Conservation (phyloP, 2,797 vertebrate genomes). For the Muscicapa striata region DNA sequence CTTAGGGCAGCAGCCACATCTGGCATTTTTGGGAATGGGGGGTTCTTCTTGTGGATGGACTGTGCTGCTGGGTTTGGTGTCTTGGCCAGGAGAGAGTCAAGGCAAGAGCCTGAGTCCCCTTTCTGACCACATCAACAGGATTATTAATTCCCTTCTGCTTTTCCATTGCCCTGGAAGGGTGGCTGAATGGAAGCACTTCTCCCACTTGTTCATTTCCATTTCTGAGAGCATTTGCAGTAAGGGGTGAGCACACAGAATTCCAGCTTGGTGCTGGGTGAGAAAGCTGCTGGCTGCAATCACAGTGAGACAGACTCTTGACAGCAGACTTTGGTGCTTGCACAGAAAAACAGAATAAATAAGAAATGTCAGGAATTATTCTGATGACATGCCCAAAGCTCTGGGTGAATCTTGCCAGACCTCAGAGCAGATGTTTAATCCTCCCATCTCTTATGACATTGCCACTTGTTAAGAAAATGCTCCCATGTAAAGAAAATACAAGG, state of each 20-base stretch:
- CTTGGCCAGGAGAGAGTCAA: neutral
- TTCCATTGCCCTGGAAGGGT: neutral
- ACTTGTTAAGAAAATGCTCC: neutral
- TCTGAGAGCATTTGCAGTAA: neutral
- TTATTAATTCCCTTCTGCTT: neutral
- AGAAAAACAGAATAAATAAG: neutral
- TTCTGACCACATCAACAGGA: neutral
- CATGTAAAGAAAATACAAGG: neutral
- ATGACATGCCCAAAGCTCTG: neutral
- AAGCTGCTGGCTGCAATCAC: neutral
- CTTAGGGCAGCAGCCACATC: rapidly evolving
- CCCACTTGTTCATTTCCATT: neutral
- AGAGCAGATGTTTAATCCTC: neutral
- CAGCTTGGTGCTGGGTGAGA: neutral
- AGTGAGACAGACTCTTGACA: conserved; percentile 5
- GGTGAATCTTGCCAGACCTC: neutral
- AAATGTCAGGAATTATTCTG: neutral
- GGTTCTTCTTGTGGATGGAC: neutral
- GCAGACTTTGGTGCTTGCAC: neutral
- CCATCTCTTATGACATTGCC: neutral
- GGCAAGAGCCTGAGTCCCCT: neutral
- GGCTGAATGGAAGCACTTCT: neutral
- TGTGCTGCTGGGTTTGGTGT: neutral
- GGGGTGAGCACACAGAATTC: neutral
- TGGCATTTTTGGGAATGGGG: neutral